A percentile compares a stretch with the other conserved stretches of the same genome.
phyloP scores from a whole-genome alignment of 2,113 vertebrate species.

The Prolemur simus region DNA sequence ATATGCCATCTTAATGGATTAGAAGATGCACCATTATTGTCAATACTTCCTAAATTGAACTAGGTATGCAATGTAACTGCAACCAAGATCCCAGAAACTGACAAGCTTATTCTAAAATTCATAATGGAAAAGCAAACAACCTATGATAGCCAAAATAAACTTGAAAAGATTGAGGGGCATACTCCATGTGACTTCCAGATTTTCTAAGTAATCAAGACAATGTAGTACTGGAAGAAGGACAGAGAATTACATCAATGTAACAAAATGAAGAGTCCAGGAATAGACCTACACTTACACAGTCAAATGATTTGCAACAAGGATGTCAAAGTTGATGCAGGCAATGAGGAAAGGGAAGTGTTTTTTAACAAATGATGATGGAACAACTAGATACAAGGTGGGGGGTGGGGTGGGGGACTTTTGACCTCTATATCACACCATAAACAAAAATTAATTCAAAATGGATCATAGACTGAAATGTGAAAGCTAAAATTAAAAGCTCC shows the following conservation, averaged over 20 bases:
- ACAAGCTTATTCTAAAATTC: conserved; percentile 20
- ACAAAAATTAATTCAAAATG: conserved; percentile 3
- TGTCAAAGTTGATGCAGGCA: not conserved
- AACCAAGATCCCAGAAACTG: not conserved
- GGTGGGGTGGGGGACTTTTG: too few relatives aligned
- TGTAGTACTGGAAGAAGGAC: not conserved
- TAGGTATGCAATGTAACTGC: not conserved
- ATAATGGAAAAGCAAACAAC: conserved; percentile 28
- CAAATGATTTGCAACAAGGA: conserved; percentile 17
- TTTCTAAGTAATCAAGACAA: not conserved
- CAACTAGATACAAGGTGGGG: not conserved
- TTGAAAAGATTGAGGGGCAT: not conserved
- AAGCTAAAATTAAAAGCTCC: not conserved
- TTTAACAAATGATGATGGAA: conserved; percentile 16
- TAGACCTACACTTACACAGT: not conserved
- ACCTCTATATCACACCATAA: not conserved
- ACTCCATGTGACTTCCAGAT: not conserved
- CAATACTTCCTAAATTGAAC: not conserved
- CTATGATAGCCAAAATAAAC: not conserved
- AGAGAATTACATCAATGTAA: not conserved
- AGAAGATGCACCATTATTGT: not conserved
- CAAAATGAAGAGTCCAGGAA: not conserved
- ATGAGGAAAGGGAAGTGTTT: not conserved
- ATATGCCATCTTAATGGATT: not conserved
- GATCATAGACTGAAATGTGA: not conserved